Conservation (phyloP, 2,888 invertebrate species). For the Macrophya alboannulata region DNA sequence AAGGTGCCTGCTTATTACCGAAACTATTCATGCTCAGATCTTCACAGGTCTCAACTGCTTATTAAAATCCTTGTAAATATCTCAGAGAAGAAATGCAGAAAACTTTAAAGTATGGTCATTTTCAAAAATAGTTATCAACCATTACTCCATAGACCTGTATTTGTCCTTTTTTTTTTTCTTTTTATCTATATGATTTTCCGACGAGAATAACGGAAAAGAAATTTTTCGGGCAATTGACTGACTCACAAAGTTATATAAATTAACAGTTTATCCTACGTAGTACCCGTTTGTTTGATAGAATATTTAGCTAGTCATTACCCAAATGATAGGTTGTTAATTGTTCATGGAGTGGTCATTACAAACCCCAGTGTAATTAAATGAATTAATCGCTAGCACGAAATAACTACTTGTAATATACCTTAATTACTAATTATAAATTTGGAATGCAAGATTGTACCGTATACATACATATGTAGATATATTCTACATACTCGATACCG, state of each 20-base stretch:
- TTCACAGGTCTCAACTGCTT: not conserved
- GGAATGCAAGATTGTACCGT: not conserved
- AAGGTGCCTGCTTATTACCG: not conserved
- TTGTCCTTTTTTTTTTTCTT: not conserved
- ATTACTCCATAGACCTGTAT: not conserved
- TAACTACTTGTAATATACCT: conserved; percentile 11
- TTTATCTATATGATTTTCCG: not conserved
- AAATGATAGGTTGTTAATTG: not conserved
- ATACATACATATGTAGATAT: not conserved
- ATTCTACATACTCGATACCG: not conserved
- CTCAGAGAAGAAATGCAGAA: not conserved
- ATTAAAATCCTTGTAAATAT: not conserved
- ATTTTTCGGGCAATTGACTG: not conserved
- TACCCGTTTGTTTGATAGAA: not conserved
- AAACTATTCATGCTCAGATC: not conserved
- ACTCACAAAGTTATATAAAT: not conserved
- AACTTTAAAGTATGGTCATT: no score
- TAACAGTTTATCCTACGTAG: not conserved
- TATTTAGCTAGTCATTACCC: not conserved
- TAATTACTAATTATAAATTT: conserved; percentile 26
- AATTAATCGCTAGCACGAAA: conserved; percentile 14
- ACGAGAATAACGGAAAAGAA: not conserved
- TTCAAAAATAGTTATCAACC: not conserved
- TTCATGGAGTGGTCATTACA: not conserved
- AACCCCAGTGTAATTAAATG: not conserved